Evolutionary conservation across 2,888 invertebrate genomes (phyloP).

Genomic region (Eueremaeus valkanovi): DNA sequence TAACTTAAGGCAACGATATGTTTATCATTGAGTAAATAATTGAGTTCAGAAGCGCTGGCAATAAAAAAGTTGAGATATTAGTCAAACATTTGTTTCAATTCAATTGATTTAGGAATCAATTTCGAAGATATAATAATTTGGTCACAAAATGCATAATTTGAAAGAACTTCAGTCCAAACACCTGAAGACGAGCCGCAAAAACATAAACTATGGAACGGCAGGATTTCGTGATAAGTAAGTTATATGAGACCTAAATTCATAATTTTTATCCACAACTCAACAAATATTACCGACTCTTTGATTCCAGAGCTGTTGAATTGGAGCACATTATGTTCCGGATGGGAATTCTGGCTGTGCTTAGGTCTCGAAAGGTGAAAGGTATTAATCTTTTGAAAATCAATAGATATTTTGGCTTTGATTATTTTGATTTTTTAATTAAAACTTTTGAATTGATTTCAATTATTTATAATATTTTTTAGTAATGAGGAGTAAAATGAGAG

Average conservation of each 20-base stretch:
- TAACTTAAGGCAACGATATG: neutral
- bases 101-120: neutral
- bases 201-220: slow-evolving; percentile 56
- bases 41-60: no score
- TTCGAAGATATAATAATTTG: neutral
- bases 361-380: slow-evolving; percentile 79
- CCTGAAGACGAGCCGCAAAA: neutral
- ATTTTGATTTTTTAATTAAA: neutral
- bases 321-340: slow-evolving; percentile 91
- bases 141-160: neutral
- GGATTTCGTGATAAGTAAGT: slow-evolving; percentile 56
- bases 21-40: neutral
- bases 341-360: slow-evolving; percentile 83
- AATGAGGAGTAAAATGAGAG: no score
- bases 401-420: neutral
- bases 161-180: neutral
- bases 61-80: neutral
- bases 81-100: neutral
- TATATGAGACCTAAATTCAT: neutral
- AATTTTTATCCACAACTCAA: neutral
- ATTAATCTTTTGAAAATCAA: slow-evolving; percentile 46
- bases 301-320: slow-evolving; percentile 70
- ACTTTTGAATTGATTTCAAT: neutral
- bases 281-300: neutral
- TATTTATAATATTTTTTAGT: neutral